Conservation (phyloP, 2,113 vertebrate species). For the Oryzias javanicus region DNA sequence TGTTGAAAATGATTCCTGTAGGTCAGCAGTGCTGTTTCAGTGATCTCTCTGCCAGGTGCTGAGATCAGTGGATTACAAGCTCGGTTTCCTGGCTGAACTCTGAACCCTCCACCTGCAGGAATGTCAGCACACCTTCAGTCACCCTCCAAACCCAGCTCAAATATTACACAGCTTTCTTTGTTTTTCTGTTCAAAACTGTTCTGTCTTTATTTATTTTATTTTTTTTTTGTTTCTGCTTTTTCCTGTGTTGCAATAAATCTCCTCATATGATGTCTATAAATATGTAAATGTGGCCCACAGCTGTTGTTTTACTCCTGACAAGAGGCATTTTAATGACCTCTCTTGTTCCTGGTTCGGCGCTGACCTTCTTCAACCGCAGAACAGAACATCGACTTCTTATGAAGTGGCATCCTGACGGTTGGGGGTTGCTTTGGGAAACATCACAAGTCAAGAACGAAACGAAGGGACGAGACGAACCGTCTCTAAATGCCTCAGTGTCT, state of each 20-base stretch:
- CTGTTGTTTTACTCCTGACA: not conserved
- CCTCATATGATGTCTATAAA: slow-evolving; percentile 6
- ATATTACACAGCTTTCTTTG: not conserved
- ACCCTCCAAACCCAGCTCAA: slow-evolving; percentile 15
- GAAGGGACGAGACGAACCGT: not conserved
- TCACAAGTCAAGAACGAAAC: slow-evolving; percentile 18
- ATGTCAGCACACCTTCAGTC: slow-evolving; percentile 32
- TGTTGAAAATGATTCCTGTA: not conserved
- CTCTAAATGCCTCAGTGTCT: not conserved
- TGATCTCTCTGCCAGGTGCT: slow-evolving; percentile 18
- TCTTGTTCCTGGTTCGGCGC: slow-evolving; percentile 2
- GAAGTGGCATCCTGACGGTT: slow-evolving; percentile 16
- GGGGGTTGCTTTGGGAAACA: slow-evolving; percentile 34
- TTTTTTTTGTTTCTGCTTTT: not conserved
- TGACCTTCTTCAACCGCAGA: slow-evolving; percentile 6
- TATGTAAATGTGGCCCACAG: not conserved
- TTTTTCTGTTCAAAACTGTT: not conserved
- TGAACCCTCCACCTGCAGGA: slow-evolving; percentile 38
- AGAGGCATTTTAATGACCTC: not conserved
- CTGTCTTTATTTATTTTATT: not conserved
- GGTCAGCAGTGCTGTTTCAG: not conserved
- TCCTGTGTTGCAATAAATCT: slow-evolving; percentile 5
- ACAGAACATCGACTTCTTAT: slow-evolving; percentile 34
- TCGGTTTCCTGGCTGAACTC: slow-evolving; percentile 30
- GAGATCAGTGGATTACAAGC: slow-evolving; percentile 15